Percentiles rank a stretch among this genome's conserved stretches.
These are phyloP conservation scores for Drosophila ochracea DNA, from an alignment of 2,888 invertebrate species.

Conservation along the genomic window DNA sequence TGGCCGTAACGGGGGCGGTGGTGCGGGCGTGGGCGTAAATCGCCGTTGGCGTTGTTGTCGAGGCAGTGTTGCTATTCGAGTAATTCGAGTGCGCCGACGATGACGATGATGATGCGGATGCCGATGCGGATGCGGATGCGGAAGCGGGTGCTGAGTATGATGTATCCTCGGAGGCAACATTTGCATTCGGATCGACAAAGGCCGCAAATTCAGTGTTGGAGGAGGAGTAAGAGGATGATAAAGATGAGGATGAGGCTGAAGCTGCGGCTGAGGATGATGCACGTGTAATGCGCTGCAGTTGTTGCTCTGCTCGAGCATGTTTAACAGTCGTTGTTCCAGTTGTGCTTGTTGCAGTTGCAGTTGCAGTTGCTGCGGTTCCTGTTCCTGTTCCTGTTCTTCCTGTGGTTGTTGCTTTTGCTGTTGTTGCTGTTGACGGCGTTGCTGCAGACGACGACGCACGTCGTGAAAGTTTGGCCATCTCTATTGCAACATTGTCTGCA, in stretches of 20 bases:
- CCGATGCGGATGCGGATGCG: slow-evolving; percentile 42
- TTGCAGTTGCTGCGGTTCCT: slow-evolving; percentile 18
- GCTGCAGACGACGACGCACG: slow-evolving; percentile 83
- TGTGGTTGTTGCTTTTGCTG: slow-evolving; percentile 58
- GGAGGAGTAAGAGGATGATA: slow-evolving; percentile 1
- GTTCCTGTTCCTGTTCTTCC: slow-evolving; percentile 36
- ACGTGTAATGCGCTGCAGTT: slow-evolving; percentile 39
- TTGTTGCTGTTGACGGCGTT: slow-evolving; percentile 67
- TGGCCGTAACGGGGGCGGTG: slow-evolving; percentile 64
- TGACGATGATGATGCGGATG: slow-evolving; percentile 35
- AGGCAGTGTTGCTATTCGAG: slow-evolving; percentile 55
- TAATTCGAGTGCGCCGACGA: slow-evolving; percentile 54
- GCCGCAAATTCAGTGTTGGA: slow-evolving; percentile 43
- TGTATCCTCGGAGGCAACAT: slow-evolving; percentile 24
- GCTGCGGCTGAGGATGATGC: slow-evolving; percentile 18
- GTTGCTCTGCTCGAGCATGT: slow-evolving; percentile 19
- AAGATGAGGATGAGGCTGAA: slow-evolving; percentile 9
- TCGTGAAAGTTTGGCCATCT: slow-evolving; percentile 86
- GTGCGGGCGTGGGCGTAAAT: slow-evolving; percentile 38
- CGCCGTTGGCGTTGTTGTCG: slow-evolving; percentile 24
- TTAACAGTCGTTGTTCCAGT: slow-evolving; percentile 42
- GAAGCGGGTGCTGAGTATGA: slow-evolving; percentile 25
- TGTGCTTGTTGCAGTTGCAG: slow-evolving; percentile 34
- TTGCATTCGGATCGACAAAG: slow-evolving; percentile 61
- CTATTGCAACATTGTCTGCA: slow-evolving; percentile 85